phyloP scores from a whole-genome alignment of 2,113 vertebrate species.

The Pipa parva region DNA sequence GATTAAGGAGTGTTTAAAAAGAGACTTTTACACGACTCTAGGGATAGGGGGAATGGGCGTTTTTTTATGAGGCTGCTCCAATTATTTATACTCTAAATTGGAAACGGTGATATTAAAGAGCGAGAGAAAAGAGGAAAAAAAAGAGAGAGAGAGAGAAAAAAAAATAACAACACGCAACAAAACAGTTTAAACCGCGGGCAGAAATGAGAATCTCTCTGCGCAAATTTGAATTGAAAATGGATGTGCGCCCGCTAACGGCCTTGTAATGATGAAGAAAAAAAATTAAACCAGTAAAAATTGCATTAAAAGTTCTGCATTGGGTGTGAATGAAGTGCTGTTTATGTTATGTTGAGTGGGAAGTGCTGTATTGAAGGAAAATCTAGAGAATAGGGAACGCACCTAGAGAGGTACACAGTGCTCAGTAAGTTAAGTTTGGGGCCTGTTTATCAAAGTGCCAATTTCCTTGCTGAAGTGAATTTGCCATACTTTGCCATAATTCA shows the following conservation, averaged over 20 bases:
- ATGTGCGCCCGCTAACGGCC: conserved; percentile 56
- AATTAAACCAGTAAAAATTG: too few species aligned
- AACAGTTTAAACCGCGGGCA: conserved; percentile 61
- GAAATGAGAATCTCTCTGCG: conserved; percentile 57
- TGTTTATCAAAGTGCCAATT: too few species aligned
- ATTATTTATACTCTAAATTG: conserved; percentile 89
- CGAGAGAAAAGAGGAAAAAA: conserved; percentile 49
- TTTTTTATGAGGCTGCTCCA: conserved; percentile 83
- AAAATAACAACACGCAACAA: conserved; percentile 40
- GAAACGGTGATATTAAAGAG: conserved; percentile 71
- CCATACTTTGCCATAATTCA: too few species aligned
- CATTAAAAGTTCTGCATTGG: too few species aligned
- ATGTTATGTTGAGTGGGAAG: too few species aligned
- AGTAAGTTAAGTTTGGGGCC: too few species aligned
- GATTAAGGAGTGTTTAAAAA: conserved; percentile 95
- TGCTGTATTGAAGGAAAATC: too few species aligned
- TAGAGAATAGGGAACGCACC: too few species aligned
- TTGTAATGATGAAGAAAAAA: conserved; percentile 51
- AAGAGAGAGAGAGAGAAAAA: conserved; percentile 60
- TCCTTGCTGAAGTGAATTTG: too few species aligned
- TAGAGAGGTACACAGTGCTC: too few species aligned
- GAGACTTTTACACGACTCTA: conserved; percentile 80
- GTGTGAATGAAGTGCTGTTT: too few species aligned
- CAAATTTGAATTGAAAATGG: conserved; percentile 60
- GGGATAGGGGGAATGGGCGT: conserved; percentile 77